phyloP scores from a whole-genome alignment of 2,113 vertebrate genomes.

The Mesoclemmys tuberculata region DNA sequence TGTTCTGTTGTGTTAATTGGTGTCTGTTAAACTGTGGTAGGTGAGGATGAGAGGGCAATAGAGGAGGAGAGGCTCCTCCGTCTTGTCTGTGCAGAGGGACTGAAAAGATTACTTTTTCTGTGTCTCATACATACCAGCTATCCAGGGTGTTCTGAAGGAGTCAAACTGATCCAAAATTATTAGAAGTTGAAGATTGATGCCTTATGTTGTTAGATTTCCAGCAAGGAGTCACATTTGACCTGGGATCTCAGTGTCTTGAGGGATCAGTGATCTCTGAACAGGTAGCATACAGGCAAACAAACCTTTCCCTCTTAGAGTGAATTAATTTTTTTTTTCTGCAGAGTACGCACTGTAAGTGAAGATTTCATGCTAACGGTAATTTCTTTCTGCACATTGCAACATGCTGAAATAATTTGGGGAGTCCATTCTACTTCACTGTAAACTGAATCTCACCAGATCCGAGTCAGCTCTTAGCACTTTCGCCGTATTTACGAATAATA shows the following conservation, averaged over 20 bases:
- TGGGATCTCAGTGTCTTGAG: not conserved
- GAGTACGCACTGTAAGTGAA: fast-evolving
- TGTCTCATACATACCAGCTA: fast-evolving
- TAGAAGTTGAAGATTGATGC: not conserved
- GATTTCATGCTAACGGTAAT: fast-evolving
- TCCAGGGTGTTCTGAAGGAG: fast-evolving
- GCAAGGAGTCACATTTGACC: not conserved
- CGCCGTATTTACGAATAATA: not conserved
- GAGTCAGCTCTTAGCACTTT: not conserved
- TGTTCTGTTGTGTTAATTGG: not conserved
- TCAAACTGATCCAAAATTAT: not conserved
- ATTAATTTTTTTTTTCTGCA: not conserved
- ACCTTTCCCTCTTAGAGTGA: fast-evolving
- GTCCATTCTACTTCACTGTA: not conserved
- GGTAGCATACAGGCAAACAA: fast-evolving
- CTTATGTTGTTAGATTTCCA: not conserved
- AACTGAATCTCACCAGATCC: fast-evolving
- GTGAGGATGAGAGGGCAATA: not conserved
- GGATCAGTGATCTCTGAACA: not conserved
- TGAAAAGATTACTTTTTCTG: not conserved
- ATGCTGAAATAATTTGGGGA: not conserved
- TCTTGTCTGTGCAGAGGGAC: fast-evolving
- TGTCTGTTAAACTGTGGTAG: fast-evolving
- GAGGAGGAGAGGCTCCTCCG: no score
- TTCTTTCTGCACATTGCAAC: not conserved